Evolutionary conservation across 2,113 vertebrate species (phyloP).

Genomic region (Sclerurus mexicanus): DNA sequence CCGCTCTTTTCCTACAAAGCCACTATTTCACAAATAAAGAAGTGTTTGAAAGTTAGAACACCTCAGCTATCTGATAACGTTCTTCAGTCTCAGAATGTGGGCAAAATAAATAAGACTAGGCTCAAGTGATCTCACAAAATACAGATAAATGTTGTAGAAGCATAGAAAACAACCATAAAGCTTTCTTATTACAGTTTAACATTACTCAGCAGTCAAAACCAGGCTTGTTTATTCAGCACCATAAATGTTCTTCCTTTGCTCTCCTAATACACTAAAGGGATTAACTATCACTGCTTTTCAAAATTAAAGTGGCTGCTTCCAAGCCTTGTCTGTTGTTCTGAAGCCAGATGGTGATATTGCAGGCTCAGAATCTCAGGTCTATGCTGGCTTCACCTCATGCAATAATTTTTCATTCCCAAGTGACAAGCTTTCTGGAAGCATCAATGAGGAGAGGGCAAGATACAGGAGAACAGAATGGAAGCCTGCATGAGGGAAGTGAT

Average conservation of each 20-base stretch:
- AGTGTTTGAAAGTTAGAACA: not conserved
- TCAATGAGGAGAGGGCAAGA: not conserved
- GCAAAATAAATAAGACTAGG: not conserved
- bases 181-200: not conserved
- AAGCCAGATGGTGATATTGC: not conserved
- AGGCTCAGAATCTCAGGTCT: not conserved
- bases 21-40: not conserved
- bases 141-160: not conserved
- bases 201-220: not conserved
- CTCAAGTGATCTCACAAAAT: not conserved
- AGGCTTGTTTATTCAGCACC: not conserved
- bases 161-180: not conserved
- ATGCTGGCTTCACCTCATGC: not conserved
- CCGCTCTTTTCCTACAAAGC: not conserved
- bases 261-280: not conserved
- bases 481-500: not conserved
- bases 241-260: not conserved
- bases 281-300: not conserved
- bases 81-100: not conserved
- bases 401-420: not conserved
- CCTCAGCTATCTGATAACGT: not conserved
- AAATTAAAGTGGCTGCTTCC: not conserved
- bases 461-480: not conserved
- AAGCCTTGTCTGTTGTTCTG: not conserved
- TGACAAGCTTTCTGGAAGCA: not conserved